Evolutionary conservation across 2,797 vertebrate genomes (phyloP), one percentile per base, ranked within the genome.

Genomic region (Hydrolagus colliei): DNA sequence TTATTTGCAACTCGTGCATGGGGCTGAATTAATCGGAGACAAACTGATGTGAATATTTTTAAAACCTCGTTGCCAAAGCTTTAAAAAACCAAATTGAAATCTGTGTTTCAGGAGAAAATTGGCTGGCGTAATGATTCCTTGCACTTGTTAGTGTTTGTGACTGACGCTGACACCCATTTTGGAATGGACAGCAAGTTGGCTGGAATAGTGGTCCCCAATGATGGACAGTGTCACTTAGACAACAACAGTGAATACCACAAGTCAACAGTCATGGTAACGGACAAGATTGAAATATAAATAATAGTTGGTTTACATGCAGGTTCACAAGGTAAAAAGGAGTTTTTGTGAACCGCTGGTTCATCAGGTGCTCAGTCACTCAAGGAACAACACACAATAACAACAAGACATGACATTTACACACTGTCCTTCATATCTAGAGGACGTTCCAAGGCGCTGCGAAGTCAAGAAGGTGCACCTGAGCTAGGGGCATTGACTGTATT

Each of bases 101-200:
- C 87, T 90, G 73, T 71, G 89, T 88, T 20, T 71, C 77, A 99
- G 98, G 96, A 99, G 90, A 97, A 94, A 90, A 99, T 99, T 35
- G 98, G 98, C 86, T 99, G 98, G 98, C 93, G 98, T 89, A 99
- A 98, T 2, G 95, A 98, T 84, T 98, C 98, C 0, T 95, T 99
- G 88, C 97, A 97, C 88, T 90, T 99, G 91, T 88, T 99, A 91
- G 97, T 99, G 89, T 99, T 99, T 89, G 97, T 95, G 89, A 97
- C 96, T 41, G 98, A 99, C 3, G 96, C 93, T 0, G 97, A 99
- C 93, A 99, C 98, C 41, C 98, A 99, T 90, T 96, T 98, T 87
- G 98, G 97, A 86, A 99, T 99, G 97, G 98, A 99, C 91, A 98
- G 98, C 88, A 99, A 96, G 91, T 91, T 99, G 92, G 96, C 97